These are phyloP conservation scores for Reinhardtius hippoglossoides DNA, from an alignment of 2,113 vertebrate genomes.

Conservation along the genomic window DNA sequence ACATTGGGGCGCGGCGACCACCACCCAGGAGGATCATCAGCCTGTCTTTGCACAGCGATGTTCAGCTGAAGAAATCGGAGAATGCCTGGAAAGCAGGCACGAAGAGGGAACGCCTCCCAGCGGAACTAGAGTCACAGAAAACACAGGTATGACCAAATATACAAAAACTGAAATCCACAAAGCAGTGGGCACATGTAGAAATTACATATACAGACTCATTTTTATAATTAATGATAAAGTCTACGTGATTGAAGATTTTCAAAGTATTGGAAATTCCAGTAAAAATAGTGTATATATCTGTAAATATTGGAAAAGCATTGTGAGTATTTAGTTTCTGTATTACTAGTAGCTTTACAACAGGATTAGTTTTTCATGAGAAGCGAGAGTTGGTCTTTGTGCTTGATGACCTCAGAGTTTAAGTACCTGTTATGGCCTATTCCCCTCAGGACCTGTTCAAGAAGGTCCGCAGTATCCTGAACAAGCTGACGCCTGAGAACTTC, in stretches of 20 bases:
- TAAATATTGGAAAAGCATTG: too few species aligned
- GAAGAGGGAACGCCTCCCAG: conserved; percentile 85
- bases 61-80: conserved; percentile 93
- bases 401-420: neutral
- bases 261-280: too few species aligned
- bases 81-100: conserved; percentile 95
- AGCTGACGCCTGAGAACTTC: conserved; percentile 98
- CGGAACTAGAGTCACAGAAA: conserved; percentile 87
- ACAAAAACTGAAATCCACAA: neutral
- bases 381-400: neutral
- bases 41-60: conserved; percentile 90
- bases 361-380: too few species aligned
- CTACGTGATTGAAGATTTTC: too few species aligned
- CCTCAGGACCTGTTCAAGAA: conserved; percentile 94
- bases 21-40: conserved; percentile 96
- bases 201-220: neutral
- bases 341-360: too few species aligned
- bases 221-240: too few species aligned
- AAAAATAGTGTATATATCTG: too few species aligned
- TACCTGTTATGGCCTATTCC: neutral
- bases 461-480: conserved; percentile 98
- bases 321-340: too few species aligned
- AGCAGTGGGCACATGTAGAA: neutral
- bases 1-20: conserved; percentile 86
- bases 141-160: conserved; percentile 85